Percentiles rank a stretch among this genome's conserved stretches.
Conservation (phyloP, 2,113 vertebrate species). For the Oreochromis aureus region DNA sequence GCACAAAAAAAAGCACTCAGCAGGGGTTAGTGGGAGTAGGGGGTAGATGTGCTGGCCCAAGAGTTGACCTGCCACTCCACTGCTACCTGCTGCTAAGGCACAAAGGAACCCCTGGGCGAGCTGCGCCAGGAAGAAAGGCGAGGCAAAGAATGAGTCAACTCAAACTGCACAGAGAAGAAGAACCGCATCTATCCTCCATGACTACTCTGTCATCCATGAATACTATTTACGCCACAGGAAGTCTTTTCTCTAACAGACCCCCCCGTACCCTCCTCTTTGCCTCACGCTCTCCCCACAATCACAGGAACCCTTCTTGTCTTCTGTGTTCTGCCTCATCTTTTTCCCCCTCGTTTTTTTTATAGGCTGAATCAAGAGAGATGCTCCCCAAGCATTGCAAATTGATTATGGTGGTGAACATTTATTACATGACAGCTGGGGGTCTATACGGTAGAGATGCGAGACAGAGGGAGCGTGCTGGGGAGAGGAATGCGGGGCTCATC, state of each 20-base stretch:
- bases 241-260: conserved; percentile 68
- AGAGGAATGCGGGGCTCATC: conserved; percentile 42
- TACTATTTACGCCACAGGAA: conserved; percentile 71
- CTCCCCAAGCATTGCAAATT: conserved; percentile 75
- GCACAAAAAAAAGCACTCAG: conserved; percentile 51
- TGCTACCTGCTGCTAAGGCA: conserved; percentile 73
- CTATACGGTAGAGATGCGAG: conserved; percentile 44
- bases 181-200: conserved; percentile 65
- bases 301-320: conserved; percentile 39
- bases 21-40: conserved; percentile 50
- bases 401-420: conserved; percentile 76
- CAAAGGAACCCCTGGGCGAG: conserved; percentile 62
- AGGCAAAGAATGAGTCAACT: conserved; percentile 70
- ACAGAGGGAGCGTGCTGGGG: conserved; percentile 39
- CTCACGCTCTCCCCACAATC: conserved; percentile 42
- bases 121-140: conserved; percentile 64
- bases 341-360: conserved; percentile 21
- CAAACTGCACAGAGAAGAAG: conserved; percentile 58
- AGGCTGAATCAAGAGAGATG: conserved; percentile 69
- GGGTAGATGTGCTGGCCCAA: conserved; percentile 43
- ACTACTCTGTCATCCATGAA: conserved; percentile 74
- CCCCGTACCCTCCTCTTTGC: conserved; percentile 13
- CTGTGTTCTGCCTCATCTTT: conserved; percentile 53
- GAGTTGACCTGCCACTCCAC: conserved; percentile 75
- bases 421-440: conserved; percentile 71